Conservation (phyloP, 2,797 vertebrate genomes). For the Tokudaia tokunoshimensis region DNA sequence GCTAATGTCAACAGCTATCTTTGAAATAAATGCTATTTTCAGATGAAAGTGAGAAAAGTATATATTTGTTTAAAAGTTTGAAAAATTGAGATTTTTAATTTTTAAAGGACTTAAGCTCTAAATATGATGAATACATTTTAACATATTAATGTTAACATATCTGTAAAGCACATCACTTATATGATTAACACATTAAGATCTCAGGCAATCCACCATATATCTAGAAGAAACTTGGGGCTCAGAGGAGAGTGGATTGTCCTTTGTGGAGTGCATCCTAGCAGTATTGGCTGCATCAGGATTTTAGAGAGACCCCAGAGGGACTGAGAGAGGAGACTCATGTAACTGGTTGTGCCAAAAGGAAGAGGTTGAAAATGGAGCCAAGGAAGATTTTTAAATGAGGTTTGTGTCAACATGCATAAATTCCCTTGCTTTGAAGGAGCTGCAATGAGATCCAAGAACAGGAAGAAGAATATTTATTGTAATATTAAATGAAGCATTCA, state of each 20-base stretch:
- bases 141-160: constrained; percentile 11
- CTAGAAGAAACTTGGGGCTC: neutral
- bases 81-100: neutral
- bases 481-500: constrained; percentile 65
- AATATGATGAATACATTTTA: neutral
- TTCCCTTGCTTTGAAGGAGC: constrained; percentile 74
- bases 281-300: constrained; percentile 21
- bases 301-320: neutral
- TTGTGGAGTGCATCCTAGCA: constrained; percentile 1
- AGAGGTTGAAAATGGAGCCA: constrained; percentile 61
- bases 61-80: constrained; percentile 48
- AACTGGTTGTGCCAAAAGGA: constrained; percentile 43
- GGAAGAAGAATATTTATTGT: constrained; percentile 73
- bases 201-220: neutral
- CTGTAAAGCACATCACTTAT: neutral
- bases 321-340: constrained; percentile 13
- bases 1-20: constrained; percentile 36
- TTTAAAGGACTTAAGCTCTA: constrained; percentile 34
- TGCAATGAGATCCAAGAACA: constrained; percentile 65
- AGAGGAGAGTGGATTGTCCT: neutral
- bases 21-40: constrained; percentile 46
- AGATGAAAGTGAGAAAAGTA: constrained; percentile 61
- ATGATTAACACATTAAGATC: neutral
- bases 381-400: constrained; percentile 72
- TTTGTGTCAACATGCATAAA: constrained; percentile 72